A percentile compares a stretch with the other conserved stretches of the same genome.
Conservation (phyloP, 2,888 invertebrate species). For the Eremobia ochroleuca region DNA sequence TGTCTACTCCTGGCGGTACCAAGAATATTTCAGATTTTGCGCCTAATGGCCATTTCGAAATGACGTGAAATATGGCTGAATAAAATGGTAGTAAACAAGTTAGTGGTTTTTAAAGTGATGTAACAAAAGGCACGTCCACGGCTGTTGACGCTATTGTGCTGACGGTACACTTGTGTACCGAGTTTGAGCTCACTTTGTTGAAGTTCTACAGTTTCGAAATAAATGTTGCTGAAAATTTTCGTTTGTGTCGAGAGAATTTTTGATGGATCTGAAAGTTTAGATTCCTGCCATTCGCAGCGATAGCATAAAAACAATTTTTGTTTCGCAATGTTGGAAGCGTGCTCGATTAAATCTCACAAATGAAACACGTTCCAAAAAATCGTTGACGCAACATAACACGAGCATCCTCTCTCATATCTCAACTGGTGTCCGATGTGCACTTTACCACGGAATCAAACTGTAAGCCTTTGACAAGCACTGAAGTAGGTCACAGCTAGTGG, state of each 20-base stretch:
- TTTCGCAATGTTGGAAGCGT: constrained; percentile 16
- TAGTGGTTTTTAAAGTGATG: constrained; percentile 56
- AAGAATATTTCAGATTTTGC: constrained; percentile 57
- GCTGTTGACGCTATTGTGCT: constrained; percentile 57
- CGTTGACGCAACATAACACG: constrained; percentile 15
- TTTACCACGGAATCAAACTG: constrained; percentile 51
- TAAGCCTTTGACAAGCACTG: constrained; percentile 46
- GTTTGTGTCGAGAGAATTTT: constrained; percentile 28
- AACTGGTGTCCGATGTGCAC: constrained; percentile 46
- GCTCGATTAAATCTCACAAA: constrained; percentile 16
- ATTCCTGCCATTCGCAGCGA: constrained; percentile 19
- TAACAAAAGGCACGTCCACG: constrained; percentile 58
- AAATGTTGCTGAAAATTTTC: constrained; percentile 38
- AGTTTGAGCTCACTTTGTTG: constrained; percentile 41
- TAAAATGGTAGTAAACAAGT: constrained; percentile 61
- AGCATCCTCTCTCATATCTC: constrained; percentile 26
- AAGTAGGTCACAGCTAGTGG: constrained; percentile 61
- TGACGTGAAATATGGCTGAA: constrained; percentile 59
- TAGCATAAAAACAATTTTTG: constrained; percentile 9
- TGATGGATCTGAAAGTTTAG: constrained; percentile 29
- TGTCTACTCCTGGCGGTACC: constrained; percentile 50
- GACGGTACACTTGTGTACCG: constrained; percentile 38
- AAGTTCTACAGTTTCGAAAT: constrained; percentile 40
- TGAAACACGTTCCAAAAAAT: constrained; percentile 23
- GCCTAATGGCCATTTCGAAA: constrained; percentile 61